Base-by-base conservation (phyloP, 2,888 invertebrate species). In the Serripes groenlandicus region DNA sequence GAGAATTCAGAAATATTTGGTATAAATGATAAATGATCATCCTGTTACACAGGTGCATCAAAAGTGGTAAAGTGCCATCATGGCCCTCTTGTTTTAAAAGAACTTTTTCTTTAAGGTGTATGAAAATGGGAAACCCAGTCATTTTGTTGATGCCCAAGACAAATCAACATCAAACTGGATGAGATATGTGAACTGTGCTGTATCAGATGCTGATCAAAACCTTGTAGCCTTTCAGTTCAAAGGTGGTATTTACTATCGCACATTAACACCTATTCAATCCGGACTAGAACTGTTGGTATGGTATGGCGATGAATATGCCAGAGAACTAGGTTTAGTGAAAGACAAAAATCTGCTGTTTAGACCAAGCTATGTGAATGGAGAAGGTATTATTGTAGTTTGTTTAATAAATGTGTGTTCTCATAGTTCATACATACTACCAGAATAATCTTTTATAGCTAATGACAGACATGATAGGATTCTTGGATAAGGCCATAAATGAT, bases 181-280 rank as follows among this genome's bases (percentile, higher is more conserved):
- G 95, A 94, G 96, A 11, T 96, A 95, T 86, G 96, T 96, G 3
- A 96, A 96, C 92, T 96, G 96, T 92, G 95, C 96, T 4, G 89
- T 95, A 3, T 93, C 95, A 83, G 94, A 95, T 86, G 81, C 85
- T 28, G 96, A 96, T 86, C 96, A 96, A 88, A 96, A 96, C 91
- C 91, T 96, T 23, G 91, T 95, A 37, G 96, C 96, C 0, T 96
- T 95, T 89, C 96, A 96, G 91, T 96, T 95, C 90, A 93, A 93
- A 54, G 96, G 96, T 0, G 90, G 95, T 60, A 94, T 96, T 3
- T 96, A 95, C 87, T 96, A 96, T 92, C 94, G 90, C 52, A 81
- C 91, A 7, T 88, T 86, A 69, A 88, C 85, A 64, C 66, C 71
- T 0, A 93, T 95, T 42, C 26, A 81, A 52, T 37, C 81, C 60